A percentile compares a stretch with the other conserved stretches of the same genome.
Conservation (phyloP, 2,113 vertebrate species). For the Trinectes maculatus region DNA sequence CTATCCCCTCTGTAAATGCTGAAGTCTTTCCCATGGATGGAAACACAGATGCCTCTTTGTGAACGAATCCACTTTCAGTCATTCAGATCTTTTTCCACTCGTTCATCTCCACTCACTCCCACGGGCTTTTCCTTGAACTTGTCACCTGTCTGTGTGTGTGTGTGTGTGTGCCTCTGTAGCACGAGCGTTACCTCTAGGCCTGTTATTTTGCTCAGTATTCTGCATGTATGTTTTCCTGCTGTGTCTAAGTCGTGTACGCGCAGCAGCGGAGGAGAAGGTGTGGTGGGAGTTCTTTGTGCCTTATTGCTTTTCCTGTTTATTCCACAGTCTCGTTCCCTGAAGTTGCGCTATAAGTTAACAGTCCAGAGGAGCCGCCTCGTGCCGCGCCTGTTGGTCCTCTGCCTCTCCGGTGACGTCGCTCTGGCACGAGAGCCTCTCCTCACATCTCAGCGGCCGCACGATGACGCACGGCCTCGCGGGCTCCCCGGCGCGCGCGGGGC, state of each 20-base stretch:
- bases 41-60: not conserved
- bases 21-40: not conserved
- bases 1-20: not conserved
- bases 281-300: conserved; percentile 73
- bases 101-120: not conserved
- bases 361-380: conserved; percentile 88
- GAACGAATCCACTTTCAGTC: not conserved
- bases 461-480: conserved; percentile 76
- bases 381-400: conserved; percentile 77
- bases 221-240: conserved; percentile 29
- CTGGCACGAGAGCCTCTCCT: conserved; percentile 47
- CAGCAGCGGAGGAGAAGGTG: conserved; percentile 59
- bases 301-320: conserved; percentile 79
- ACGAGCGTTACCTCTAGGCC: conserved; percentile 20
- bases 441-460: conserved; percentile 73
- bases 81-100: not conserved
- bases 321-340: conserved; percentile 78
- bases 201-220: conserved; percentile 56
- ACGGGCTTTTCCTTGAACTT: not conserved
- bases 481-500: conserved; percentile 65
- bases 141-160: conserved; percentile 3
- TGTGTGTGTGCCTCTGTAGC: conserved; percentile 5
- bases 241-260: conserved; percentile 62
- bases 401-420: conserved; percentile 6
- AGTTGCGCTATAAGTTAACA: conserved; percentile 64